Base-by-base conservation (phyloP, 2,113 vertebrate species). In the Actinemys pallida region DNA sequence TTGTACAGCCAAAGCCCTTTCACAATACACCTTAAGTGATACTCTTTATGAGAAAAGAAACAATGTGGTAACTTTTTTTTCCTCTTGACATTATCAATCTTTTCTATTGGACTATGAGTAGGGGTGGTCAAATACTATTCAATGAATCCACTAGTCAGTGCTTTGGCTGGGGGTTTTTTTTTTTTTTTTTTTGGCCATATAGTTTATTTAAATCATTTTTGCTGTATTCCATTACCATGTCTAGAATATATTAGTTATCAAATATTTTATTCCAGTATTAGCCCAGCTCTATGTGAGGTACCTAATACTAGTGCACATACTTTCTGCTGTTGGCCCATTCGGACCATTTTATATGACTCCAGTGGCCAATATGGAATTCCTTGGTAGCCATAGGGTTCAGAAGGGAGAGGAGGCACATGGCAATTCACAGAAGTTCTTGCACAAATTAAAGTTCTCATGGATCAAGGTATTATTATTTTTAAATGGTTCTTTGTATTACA, bases 171-270 rank as follows among this genome's bases (percentile, higher is more conserved):
- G 45, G 5, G 5, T 20, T 54, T 54, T 54, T 25, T 9, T 25
- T 56, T 17, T 22, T 19, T 57, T 65, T 69, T 92, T 96, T 95
- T 50, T 50, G 13, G 47, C 89, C 47, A 87, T 79, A 91, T 90
- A 95, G 94, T 96, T 92, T 96, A 95, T 96, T 97, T 92, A 75
- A 69, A n/a, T 89, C 29, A 59, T 94, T 94, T 87, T 87, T 80
- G 35, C 65, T 86, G 59, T 65, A 96, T 95, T 92, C 93, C 93
- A 90, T 88, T 69, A 91, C 57, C 75, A 95, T 83, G 89, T 89
- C 91, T 65, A 85, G 89, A 96, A 96, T 96, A 87, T 29, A 95
- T 95, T 95, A 96, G 96, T 96, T 87, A 90, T 96, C 90, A 97
- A 97, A 95, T 96, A 94, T 95, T 95, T 95, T 92, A 96, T 93